These are phyloP conservation scores for Nemotelus nigrinus DNA, from an alignment of 2,888 invertebrate genomes.

Conservation along the genomic window DNA sequence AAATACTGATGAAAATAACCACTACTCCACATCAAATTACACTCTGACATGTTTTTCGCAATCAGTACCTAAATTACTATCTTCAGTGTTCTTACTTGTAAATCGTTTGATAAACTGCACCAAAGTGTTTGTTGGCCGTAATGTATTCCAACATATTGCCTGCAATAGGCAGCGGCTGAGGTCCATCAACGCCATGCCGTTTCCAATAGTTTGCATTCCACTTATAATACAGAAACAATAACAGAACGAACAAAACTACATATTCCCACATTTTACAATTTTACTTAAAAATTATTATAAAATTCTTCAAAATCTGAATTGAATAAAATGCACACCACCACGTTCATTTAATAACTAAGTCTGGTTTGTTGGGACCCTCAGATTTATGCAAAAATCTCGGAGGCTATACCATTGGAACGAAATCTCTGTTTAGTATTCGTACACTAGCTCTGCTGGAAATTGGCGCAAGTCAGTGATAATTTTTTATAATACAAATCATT, in stretches of 20 bases:
- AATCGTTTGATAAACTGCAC: constrained; percentile 45
- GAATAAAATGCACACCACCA: too few species aligned
- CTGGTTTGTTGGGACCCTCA: too few species aligned
- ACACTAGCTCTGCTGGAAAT: too few species aligned
- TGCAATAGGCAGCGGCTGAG: constrained; percentile 25
- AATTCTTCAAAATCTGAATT: not conserved
- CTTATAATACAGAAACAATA: constrained; percentile 29
- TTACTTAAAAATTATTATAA: not conserved
- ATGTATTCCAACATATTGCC: constrained; percentile 45
- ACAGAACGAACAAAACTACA: not conserved
- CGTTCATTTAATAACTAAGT: too few species aligned
- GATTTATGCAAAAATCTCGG: too few species aligned
- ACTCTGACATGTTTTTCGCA: not conserved
- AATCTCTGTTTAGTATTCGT: too few species aligned
- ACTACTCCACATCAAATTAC: too few species aligned
- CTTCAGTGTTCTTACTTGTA: constrained; percentile 35
- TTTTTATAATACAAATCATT: too few species aligned
- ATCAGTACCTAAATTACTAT: not conserved
- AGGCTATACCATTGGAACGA: too few species aligned
- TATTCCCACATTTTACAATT: constrained; percentile 9
- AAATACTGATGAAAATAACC: too few species aligned
- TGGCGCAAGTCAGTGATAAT: too few species aligned
- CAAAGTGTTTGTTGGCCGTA: constrained; percentile 43
- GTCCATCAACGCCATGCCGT: constrained; percentile 40
- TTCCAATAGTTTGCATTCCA: constrained; percentile 44